Percentiles rank a stretch among this genome's conserved stretches.
Conservation (phyloP, 2,113 vertebrate species). For the Hemichromis elongatus region DNA sequence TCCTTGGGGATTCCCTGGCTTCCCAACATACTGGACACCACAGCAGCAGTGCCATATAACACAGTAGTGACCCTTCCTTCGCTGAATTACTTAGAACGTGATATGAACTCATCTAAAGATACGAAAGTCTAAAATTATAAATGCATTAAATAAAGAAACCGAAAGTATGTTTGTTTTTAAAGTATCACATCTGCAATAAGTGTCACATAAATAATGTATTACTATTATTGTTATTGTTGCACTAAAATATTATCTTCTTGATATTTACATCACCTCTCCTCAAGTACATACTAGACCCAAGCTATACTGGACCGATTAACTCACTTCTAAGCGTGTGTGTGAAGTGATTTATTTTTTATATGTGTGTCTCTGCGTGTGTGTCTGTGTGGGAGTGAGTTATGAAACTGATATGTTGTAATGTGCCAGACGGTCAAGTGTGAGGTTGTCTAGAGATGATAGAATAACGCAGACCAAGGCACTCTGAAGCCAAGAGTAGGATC, state of each 20-base stretch:
- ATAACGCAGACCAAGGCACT: constrained; percentile 49
- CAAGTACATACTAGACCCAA: not conserved
- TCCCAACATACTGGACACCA: not conserved
- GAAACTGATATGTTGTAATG: not conserved
- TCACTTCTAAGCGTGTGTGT: not conserved
- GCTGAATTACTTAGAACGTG: fast-evolving
- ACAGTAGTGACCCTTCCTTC: not conserved
- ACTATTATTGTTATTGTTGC: not conserved
- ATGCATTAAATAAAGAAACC: not conserved
- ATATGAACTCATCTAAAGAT: not conserved
- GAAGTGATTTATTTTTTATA: not conserved
- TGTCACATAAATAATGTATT: fast-evolving
- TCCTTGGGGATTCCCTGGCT: not conserved
- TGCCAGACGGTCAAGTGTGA: not conserved
- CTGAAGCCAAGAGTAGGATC: not conserved
- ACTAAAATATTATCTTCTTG: not conserved
- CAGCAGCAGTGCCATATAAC: not conserved
- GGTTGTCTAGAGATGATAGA: constrained; percentile 41
- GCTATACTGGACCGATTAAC: not conserved
- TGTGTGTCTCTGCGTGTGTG: not conserved
- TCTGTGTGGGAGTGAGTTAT: not conserved
- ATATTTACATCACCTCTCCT: not conserved
- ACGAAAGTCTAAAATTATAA: not conserved
- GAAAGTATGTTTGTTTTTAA: not conserved
- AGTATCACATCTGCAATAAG: not conserved